Evolutionary conservation across 2,888 invertebrate genomes (phyloP).

Genomic region (Cybosia mesomella): DNA sequence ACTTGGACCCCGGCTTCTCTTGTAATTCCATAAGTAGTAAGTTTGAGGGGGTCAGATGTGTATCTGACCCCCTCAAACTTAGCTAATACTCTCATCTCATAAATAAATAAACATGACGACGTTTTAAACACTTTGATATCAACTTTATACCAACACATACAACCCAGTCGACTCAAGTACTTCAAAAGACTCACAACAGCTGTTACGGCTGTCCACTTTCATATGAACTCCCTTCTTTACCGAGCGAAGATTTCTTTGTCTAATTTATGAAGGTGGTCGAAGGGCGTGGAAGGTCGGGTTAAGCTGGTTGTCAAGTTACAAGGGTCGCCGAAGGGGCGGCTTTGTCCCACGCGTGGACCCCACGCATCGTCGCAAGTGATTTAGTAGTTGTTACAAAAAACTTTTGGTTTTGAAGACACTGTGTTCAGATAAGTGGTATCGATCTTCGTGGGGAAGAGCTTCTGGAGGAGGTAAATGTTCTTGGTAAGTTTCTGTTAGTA

Average conservation of each 20-base stretch:
- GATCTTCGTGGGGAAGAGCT: conserved; percentile 32
- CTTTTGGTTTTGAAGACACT: conserved; percentile 50
- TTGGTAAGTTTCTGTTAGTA: conserved; percentile 6
- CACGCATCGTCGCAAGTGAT: conserved; percentile 82
- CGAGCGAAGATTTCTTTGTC: conserved; percentile 25
- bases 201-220: conserved; percentile 64
- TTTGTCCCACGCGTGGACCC: conserved; percentile 82
- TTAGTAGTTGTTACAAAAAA: conserved; percentile 75
- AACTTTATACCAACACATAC: conserved; percentile 38
- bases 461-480: conserved; percentile 19
- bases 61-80: conserved; percentile 26
- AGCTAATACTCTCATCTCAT: conserved; percentile 39
- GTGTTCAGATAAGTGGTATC: conserved; percentile 44
- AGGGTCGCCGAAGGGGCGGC: conserved; percentile 67
- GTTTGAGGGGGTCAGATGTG: too few species aligned
- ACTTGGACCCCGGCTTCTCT: background rate
- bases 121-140: conserved; percentile 55
- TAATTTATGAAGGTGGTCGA: conserved; percentile 27
- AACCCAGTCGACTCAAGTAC: conserved; percentile 67
- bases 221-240: conserved; percentile 48
- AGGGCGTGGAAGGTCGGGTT: conserved; percentile 50
- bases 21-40: conserved; percentile 9
- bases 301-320: conserved; percentile 49
- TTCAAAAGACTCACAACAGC: conserved; percentile 76
- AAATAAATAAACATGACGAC: conserved; percentile 50